Conservation (phyloP, 1,140 invertebrate genomes). For the Sipha flava region DNA sequence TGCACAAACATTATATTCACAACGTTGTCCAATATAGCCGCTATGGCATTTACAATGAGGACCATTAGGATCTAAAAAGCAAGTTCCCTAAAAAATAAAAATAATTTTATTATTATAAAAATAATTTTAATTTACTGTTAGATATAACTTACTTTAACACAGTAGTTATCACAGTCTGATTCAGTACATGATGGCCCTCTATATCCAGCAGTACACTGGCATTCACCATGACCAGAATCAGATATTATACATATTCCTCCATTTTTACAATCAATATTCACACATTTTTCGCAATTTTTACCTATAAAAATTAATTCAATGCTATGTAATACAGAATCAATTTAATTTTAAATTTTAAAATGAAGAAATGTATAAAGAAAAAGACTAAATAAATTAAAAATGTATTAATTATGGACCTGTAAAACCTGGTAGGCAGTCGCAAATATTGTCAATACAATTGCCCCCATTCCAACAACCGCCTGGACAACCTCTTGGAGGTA, state of each 20-base stretch:
- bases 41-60: slow-evolving; percentile 44
- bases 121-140: no score
- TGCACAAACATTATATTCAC: slow-evolving; percentile 50
- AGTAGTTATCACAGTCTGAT: slow-evolving; percentile 43
- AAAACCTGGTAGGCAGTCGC: slow-evolving; percentile 46
- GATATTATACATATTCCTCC: slow-evolving; percentile 42
- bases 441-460: slow-evolving; percentile 47
- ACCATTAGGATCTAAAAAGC: slow-evolving; percentile 39
- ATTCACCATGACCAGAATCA: slow-evolving; percentile 38
- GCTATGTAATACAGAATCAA: slow-evolving; percentile 3
- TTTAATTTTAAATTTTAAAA: background rate
- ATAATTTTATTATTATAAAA: background rate
- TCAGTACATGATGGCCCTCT: slow-evolving; percentile 44
- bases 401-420: slow-evolving; percentile 40
- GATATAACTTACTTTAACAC: slow-evolving; percentile 37
- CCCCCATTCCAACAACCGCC: slow-evolving; percentile 49
- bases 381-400: background rate
- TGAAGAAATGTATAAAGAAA: background rate
- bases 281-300: slow-evolving; percentile 42
- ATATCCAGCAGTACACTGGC: slow-evolving; percentile 44
- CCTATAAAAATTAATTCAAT: slow-evolving; percentile 34
- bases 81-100: slow-evolving; percentile 39
- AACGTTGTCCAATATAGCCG: slow-evolving; percentile 50
- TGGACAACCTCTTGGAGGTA: slow-evolving; percentile 40
- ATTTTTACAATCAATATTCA: slow-evolving; percentile 43